Base-by-base conservation (phyloP, 2,113 vertebrate species). In the Fregata magnificens region DNA sequence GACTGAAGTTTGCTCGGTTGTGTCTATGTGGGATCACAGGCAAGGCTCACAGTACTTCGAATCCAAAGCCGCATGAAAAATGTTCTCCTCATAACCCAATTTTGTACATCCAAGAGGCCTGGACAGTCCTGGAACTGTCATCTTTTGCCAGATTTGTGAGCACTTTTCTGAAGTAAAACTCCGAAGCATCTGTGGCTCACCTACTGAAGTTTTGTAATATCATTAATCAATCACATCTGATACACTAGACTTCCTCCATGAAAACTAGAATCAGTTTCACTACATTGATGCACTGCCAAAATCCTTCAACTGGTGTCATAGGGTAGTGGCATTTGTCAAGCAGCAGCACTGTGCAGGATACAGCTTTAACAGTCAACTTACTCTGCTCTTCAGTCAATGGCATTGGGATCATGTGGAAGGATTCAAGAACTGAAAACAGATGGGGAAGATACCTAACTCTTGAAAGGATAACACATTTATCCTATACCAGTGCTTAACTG, bases 341-440 rank as follows among this genome's bases (percentile, higher is more conserved):
- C 50, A 76, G 91, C 86, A 92, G 88, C 86, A 34, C 61, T 8
- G 25, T 13, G 65, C 3, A 76, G 83, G 94, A 61, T 36, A 52
- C 28, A 74, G 65, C 40, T 69, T 53, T n/a, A 79, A 47, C 71
- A 80, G 73, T 44, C 90, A 95, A 42, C 67, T 47, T 16, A 26
- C 14, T 91, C 66, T 88, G 74, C 83, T 87, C 82, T 45, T 49
- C 83, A 90, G 52, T 47, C 92, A 73, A 1, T 16, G 31, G 73
- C 67, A 47, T 3, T 3, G 4, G 83, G 72, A 93, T 26, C 42
- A 14, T 10, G 19, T 38, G 44, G 74, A 90, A 91, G 82, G 92
- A 82, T 28, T 83, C 7, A 45, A 82, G 95, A 97, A 90, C 56
- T 66, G 49, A 52, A 86, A 94, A 88, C 94, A 97, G 90, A 96